phyloP scores from a whole-genome alignment of 2,113 vertebrate species.

The Cyphomyrus plagiostoma region DNA sequence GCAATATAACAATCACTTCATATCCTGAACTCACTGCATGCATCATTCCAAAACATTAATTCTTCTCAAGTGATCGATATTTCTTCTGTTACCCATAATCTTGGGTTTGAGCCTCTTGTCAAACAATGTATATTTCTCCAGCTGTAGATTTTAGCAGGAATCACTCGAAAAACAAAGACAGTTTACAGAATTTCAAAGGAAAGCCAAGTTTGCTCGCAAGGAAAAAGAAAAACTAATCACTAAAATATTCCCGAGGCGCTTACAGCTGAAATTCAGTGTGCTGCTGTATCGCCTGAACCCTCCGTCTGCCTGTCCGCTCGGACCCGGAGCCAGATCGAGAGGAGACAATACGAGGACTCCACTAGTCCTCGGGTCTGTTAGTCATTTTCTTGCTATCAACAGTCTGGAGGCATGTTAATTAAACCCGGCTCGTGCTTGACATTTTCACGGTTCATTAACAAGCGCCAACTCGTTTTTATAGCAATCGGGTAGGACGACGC shows the following conservation, averaged over 20 bases:
- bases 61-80: background rate
- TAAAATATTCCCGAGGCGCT: background rate
- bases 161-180: background rate
- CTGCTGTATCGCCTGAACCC: background rate
- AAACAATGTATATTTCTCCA: background rate
- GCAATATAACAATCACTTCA: background rate
- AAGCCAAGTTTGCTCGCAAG: background rate
- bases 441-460: background rate
- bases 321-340: background rate
- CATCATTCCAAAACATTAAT: background rate
- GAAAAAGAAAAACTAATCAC: background rate
- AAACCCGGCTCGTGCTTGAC: background rate
- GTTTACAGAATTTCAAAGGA: background rate
- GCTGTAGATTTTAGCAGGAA: background rate
- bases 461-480: background rate
- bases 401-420: constrained; percentile 2
- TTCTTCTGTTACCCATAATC: background rate
- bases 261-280: background rate
- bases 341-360: background rate
- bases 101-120: background rate
- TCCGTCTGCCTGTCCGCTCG: background rate
- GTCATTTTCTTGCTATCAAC: background rate
- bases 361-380: background rate
- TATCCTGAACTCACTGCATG: background rate
- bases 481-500: background rate